Conservation (phyloP, 2,888 invertebrate genomes). For the Coleophora deauratella region DNA sequence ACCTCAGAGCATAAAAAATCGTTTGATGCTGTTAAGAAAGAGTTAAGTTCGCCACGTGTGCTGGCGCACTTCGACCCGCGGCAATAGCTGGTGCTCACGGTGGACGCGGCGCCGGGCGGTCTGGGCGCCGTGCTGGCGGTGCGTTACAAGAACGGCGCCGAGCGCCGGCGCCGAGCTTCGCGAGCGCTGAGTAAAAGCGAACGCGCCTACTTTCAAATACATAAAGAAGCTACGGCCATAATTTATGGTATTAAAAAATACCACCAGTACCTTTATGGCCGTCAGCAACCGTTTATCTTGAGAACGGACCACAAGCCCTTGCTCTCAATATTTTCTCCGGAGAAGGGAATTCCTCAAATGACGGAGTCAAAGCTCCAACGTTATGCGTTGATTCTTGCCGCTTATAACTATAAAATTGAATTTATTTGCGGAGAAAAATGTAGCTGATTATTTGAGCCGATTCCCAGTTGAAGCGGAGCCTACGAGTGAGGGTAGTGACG, state of each 20-base stretch:
- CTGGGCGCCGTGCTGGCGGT: conserved; percentile 12
- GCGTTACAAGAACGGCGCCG: conserved; percentile 4
- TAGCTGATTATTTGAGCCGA: too few species aligned
- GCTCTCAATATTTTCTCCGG: neutral
- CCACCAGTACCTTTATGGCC: conserved; percentile 11
- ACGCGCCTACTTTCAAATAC: conserved; percentile 6
- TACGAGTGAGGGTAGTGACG: neutral
- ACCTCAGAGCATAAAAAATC: neutral
- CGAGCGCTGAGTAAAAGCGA: conserved; percentile 4
- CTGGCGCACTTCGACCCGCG: conserved; percentile 11
- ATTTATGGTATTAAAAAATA: conserved; percentile 9
- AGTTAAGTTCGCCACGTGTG: conserved; percentile 1
- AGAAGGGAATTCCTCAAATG: neutral
- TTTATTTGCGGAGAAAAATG: neutral
- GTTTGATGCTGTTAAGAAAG: neutral
- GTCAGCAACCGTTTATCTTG: conserved; percentile 1
- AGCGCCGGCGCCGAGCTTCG: conserved; percentile 9
- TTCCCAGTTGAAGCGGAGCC: neutral
- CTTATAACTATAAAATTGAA: neutral
- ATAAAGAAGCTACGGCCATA: conserved; percentile 12
- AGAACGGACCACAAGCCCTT: conserved; percentile 2
- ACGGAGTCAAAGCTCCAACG: neutral
- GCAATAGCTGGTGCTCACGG: conserved; percentile 6
- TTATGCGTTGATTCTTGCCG: neutral
- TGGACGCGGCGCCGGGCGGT: conserved; percentile 10